Percentiles rank a stretch among this genome's conserved stretches.
These are phyloP conservation scores for Holothuria glaberrima DNA, from an alignment of 35 echinoderm and acorn worm genomes.

Conservation along the genomic window DNA sequence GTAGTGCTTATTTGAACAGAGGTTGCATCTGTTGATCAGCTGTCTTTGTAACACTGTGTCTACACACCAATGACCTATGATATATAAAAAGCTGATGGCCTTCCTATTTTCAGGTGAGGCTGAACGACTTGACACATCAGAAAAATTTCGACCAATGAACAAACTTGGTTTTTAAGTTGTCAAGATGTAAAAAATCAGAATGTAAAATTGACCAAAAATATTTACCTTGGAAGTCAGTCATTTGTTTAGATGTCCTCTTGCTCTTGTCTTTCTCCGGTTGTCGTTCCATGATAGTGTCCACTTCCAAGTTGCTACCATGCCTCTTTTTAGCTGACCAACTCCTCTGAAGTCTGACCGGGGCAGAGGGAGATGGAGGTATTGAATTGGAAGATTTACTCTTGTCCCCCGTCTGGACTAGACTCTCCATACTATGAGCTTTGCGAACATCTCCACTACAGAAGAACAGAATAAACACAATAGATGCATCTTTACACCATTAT, in stretches of 20 bases:
- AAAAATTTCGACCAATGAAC: too few relatives aligned
- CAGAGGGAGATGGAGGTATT: constrained; percentile 86
- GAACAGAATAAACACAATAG: neutral
- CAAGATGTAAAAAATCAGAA: neutral
- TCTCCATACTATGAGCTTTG: constrained; percentile 99
- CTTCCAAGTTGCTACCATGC: constrained; percentile 71
- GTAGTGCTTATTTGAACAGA: neutral
- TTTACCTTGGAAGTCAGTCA: constrained; percentile 84
- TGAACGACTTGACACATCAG: too few relatives aligned
- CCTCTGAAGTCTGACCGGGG: constrained; percentile 74
- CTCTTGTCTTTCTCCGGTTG: constrained; percentile 64
- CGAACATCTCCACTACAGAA: constrained; percentile 82
- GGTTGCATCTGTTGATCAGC: too few relatives aligned
- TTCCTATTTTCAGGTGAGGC: too few relatives aligned
- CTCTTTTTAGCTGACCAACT: constrained; percentile 93
- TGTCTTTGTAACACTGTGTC: too few relatives aligned
- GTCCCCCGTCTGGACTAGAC: constrained; percentile 66
- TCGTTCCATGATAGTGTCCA: constrained; percentile 55
- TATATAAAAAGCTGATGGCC: too few relatives aligned
- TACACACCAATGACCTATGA: too few relatives aligned
- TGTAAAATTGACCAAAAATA: neutral
- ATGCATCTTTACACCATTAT: neutral
- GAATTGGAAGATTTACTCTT: constrained; percentile 70
- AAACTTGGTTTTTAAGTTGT: too few relatives aligned
- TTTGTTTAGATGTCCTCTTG: constrained; percentile 75